Percentiles rank a stretch among this genome's conserved stretches.
Evolutionary conservation across 2,797 vertebrate species (phyloP).

Genomic region (Podarcis lilfordi): DNA sequence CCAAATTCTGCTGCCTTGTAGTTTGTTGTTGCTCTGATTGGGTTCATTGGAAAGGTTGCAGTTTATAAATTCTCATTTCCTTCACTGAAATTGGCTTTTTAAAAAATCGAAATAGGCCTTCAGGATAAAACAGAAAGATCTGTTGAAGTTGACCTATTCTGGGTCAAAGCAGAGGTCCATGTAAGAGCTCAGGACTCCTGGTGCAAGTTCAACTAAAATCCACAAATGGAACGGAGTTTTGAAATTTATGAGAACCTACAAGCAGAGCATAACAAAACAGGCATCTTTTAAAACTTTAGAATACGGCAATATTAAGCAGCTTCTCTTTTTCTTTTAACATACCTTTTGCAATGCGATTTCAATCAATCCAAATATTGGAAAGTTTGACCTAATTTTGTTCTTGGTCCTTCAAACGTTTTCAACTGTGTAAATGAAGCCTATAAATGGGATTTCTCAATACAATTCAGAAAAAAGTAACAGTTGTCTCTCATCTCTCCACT

Average conservation of each 20-base stretch:
- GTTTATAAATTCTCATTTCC: not conserved
- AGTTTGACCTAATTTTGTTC: constrained; percentile 1
- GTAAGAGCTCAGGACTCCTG: not conserved
- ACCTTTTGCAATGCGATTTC: constrained; percentile 3
- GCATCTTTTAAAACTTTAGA: not conserved
- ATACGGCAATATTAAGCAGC: not conserved
- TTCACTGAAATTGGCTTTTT: not conserved
- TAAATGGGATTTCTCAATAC: not conserved
- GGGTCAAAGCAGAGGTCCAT: not conserved
- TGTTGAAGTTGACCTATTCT: not conserved
- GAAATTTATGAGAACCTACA: not conserved
- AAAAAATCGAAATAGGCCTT: not conserved
- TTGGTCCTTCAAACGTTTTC: constrained; percentile 8
- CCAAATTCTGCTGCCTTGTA: not conserved
- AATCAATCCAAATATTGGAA: constrained; percentile 13
- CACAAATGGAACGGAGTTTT: not conserved
- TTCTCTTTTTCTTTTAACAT: not conserved
- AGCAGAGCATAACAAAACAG: constrained; percentile 23
- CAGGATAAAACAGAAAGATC: not conserved
- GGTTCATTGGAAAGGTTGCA: not conserved
- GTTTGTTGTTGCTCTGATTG: constrained; percentile 20
- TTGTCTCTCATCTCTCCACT: not conserved
- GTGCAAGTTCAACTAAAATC: not conserved
- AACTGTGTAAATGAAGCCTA: constrained; percentile 14
- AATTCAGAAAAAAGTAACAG: not conserved